Evolutionary conservation across 2,113 vertebrate species (phyloP).

Genomic region (Steatornis caripensis): DNA sequence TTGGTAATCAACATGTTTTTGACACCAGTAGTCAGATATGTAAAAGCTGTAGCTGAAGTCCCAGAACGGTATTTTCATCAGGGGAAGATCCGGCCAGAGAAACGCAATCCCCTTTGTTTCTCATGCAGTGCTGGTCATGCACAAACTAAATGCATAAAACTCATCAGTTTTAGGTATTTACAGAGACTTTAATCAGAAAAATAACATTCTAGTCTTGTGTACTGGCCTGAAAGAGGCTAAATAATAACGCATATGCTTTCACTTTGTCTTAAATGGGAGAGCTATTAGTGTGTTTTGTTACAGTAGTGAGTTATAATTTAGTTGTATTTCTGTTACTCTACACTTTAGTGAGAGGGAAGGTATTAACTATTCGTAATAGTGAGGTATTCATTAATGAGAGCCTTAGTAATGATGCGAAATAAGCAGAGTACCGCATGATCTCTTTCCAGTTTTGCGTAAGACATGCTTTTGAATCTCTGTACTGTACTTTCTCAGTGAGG

Average conservation of each 20-base stretch:
- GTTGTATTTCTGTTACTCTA: not conserved
- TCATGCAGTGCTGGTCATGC: not conserved
- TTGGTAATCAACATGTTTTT: not conserved
- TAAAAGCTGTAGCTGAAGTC: not conserved
- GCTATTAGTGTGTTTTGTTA: not conserved
- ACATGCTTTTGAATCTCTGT: not conserved
- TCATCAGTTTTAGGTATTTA: not conserved
- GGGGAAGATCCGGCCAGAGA: not conserved
- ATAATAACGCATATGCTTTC: not conserved
- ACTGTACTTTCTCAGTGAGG: not conserved
- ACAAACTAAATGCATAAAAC: not conserved
- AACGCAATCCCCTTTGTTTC: not conserved
- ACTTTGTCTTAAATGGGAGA: not conserved
- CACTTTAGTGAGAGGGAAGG: not conserved
- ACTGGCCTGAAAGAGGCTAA: not conserved
- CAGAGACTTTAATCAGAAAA: not conserved
- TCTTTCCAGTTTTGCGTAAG: not conserved
- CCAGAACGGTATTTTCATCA: not conserved
- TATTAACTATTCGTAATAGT: not conserved
- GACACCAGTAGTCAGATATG: not conserved
- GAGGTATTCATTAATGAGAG: not conserved
- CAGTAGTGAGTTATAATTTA: not conserved
- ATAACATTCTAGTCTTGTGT: not conserved
- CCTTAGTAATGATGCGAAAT: not conserved
- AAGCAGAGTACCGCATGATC: not conserved